Percentiles rank a stretch among this genome's conserved stretches.
phyloP scores from a whole-genome alignment of 2,113 vertebrate genomes.

The Lynx canadensis region DNA sequence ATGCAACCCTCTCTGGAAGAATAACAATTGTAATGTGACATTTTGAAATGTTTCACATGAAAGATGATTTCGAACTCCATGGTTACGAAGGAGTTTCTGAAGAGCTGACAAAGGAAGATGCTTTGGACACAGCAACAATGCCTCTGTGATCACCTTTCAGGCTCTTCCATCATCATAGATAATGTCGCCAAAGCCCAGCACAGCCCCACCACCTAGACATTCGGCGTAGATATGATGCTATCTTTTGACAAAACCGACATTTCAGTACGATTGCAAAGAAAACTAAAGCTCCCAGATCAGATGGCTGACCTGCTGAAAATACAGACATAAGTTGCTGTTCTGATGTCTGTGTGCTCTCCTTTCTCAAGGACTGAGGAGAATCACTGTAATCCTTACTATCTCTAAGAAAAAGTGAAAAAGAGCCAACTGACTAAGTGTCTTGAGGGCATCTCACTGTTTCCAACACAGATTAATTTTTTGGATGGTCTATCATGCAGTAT shows the following conservation, averaged over 20 bases:
- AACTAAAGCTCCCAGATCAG: slow-evolving; percentile 38
- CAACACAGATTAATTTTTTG: slow-evolving; percentile 75
- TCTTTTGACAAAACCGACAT: slow-evolving; percentile 71
- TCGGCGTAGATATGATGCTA: slow-evolving; percentile 26
- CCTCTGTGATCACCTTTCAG: slow-evolving; percentile 47
- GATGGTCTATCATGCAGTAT: slow-evolving; percentile 66
- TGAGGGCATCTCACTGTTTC: slow-evolving; percentile 64
- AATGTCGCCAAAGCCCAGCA: neutral
- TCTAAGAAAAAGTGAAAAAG: slow-evolving; percentile 56
- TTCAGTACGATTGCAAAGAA: slow-evolving; percentile 48
- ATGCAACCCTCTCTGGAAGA: slow-evolving; percentile 44
- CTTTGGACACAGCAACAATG: neutral
- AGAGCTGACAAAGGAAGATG: slow-evolving; percentile 55
- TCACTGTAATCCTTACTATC: slow-evolving; percentile 54
- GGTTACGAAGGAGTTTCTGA: slow-evolving; percentile 56
- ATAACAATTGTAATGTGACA: slow-evolving; percentile 70
- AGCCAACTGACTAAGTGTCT: slow-evolving; percentile 64
- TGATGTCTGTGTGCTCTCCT: neutral
- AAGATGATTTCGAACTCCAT: slow-evolving; percentile 68
- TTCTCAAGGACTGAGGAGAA: slow-evolving; percentile 60
- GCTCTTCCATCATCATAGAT: slow-evolving; percentile 36
- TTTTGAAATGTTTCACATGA: slow-evolving; percentile 75
- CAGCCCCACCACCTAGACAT: slow-evolving; percentile 25
- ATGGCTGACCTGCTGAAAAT: slow-evolving; percentile 53
- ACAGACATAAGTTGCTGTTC: slow-evolving; percentile 30